These are phyloP conservation scores for Pseudorectes ferrugineus DNA, from an alignment of 2,113 vertebrate genomes.

Conservation along the genomic window DNA sequence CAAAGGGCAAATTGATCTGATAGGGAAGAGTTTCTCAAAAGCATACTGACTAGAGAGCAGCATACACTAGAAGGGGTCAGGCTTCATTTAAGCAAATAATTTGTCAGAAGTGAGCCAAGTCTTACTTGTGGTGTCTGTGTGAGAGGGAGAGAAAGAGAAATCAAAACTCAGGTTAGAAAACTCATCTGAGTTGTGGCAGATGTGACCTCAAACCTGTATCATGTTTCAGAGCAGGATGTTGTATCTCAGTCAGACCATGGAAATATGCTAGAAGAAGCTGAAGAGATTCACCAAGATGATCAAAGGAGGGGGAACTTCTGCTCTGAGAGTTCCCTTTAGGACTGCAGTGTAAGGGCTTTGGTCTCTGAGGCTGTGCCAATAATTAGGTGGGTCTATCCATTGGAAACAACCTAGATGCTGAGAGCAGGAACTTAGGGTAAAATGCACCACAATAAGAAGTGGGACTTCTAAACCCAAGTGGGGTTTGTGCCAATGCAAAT, in stretches of 20 bases:
- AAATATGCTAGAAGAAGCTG: not conserved
- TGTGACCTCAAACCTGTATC: not conserved
- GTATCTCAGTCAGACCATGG: not conserved
- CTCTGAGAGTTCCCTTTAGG: not conserved
- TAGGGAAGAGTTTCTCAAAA: not conserved
- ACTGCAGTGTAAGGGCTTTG: not conserved
- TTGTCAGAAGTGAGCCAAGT: not conserved
- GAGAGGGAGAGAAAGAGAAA: not conserved
- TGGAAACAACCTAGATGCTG: not conserved
- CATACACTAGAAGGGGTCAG: not conserved
- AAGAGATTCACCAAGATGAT: not conserved
- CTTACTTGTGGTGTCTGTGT: not conserved
- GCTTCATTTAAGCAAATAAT: not conserved
- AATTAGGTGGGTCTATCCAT: not conserved
- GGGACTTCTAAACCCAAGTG: not conserved
- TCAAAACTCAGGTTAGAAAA: not conserved
- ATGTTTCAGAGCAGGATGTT: not conserved
- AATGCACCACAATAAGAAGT: not conserved
- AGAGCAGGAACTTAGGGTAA: not conserved
- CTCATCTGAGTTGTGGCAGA: not conserved
- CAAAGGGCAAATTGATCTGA: not conserved
- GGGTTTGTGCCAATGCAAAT: not conserved
- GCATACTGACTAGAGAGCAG: not conserved
- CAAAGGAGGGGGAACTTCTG: not conserved
- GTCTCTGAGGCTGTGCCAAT: not conserved